Evolutionary conservation across 2,797 vertebrate species (phyloP).

Genomic region (Phalloptychus januarius): DNA sequence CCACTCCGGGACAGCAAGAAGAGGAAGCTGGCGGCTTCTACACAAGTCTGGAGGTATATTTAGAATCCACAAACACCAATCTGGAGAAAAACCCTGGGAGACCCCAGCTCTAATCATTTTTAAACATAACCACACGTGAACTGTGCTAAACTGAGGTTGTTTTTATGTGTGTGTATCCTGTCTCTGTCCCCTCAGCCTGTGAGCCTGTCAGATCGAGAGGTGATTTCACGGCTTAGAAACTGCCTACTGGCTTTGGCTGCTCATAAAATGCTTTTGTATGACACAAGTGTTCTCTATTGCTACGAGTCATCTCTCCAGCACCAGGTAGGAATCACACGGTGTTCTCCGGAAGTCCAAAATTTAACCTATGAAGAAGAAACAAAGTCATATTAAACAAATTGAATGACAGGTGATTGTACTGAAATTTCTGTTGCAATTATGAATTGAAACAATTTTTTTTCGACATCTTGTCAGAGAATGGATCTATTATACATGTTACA

Average conservation of each 20-base stretch:
- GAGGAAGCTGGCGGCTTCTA: conserved; percentile 92
- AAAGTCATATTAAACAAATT: not conserved
- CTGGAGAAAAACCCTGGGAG: not conserved
- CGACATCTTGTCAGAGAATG: not conserved
- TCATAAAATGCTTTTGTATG: conserved; percentile 90
- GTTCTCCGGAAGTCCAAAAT: not conserved
- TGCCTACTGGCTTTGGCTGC: conserved; percentile 88
- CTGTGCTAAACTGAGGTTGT: not conserved
- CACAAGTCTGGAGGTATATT: conserved; percentile 87
- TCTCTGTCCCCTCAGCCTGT: conserved; percentile 81
- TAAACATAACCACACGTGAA: not conserved
- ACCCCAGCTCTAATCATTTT: not conserved
- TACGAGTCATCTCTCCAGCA: conserved; percentile 92
- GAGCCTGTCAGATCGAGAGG: conserved; percentile 89
- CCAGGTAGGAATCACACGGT: conserved; percentile 79
- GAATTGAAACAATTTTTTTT: conserved; percentile 3
- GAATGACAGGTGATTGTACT: conserved; percentile 21
- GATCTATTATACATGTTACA: conserved; percentile 5
- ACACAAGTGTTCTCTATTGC: conserved; percentile 96
- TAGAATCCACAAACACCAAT: not conserved
- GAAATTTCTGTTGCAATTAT: conserved; percentile 1
- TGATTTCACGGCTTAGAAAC: conserved; percentile 95
- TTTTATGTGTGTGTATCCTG: conserved; percentile 7
- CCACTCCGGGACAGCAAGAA: conserved; percentile 86
- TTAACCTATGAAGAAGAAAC: not conserved